Evolutionary conservation across 2,113 vertebrate genomes (phyloP).

Genomic region (Struthidea cinerea): DNA sequence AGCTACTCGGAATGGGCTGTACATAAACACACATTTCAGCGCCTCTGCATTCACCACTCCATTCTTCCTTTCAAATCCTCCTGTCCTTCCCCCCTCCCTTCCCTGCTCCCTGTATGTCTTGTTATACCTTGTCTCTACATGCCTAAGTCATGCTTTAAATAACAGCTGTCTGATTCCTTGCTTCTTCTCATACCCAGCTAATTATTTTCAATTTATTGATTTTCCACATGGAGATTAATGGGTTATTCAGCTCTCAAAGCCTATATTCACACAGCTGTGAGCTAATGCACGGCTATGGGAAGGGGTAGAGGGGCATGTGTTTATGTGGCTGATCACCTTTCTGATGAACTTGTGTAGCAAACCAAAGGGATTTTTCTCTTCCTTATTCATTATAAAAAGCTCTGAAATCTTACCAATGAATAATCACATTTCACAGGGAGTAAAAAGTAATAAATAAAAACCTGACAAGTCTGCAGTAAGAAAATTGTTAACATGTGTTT

Average conservation of each 20-base stretch:
- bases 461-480: background rate
- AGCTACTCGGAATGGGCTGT: background rate
- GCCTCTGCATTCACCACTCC: background rate
- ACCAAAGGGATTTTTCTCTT: background rate
- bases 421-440: slow-evolving; percentile 17
- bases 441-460: slow-evolving; percentile 51
- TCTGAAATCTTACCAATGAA: slow-evolving; percentile 13
- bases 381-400: background rate
- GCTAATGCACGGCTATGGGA: background rate
- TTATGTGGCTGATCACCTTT: slow-evolving; percentile 19
- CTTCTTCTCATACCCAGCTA: slow-evolving; percentile 52
- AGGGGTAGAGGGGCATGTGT: background rate
- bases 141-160: slow-evolving; percentile 41
- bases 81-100: background rate
- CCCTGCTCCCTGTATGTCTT: background rate
- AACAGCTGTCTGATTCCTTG: slow-evolving; percentile 43
- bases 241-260: slow-evolving; percentile 51
- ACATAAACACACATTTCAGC: background rate
- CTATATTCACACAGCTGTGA: slow-evolving; percentile 44
- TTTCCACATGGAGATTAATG: slow-evolving; percentile 66
- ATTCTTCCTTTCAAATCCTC: background rate
- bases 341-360: slow-evolving; percentile 17
- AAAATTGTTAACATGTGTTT: slow-evolving; percentile 38
- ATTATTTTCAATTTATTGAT: slow-evolving; percentile 71
- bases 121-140: slow-evolving; percentile 42